phyloP scores from a whole-genome alignment of 2,888 invertebrate genomes.

The Lasioglossum villosulum region DNA sequence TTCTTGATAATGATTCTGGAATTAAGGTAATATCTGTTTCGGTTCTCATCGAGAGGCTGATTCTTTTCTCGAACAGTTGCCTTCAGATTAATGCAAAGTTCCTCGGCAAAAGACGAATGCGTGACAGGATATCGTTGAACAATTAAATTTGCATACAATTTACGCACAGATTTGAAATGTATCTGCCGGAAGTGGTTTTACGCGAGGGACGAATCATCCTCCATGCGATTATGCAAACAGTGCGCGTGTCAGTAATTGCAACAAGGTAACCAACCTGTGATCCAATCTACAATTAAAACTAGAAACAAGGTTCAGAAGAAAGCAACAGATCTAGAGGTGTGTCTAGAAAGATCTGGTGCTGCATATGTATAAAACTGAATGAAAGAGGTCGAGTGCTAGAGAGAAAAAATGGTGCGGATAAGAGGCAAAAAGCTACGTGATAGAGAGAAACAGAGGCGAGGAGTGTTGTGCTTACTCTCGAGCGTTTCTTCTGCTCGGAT shows the following conservation, averaged over 20 bases:
- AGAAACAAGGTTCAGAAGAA: background rate
- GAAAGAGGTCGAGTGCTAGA: background rate
- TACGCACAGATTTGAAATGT: background rate
- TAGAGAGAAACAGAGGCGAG: no score
- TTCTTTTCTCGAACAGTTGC: background rate
- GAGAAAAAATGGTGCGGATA: background rate
- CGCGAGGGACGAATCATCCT: background rate
- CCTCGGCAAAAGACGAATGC: background rate
- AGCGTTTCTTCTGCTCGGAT: background rate
- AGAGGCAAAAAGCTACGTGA: background rate
- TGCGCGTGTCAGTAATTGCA: background rate
- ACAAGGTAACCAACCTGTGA: background rate
- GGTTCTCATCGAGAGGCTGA: background rate
- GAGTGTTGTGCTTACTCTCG: background rate
- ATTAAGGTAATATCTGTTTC: background rate
- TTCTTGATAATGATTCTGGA: background rate
- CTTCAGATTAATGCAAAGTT: background rate
- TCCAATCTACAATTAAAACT: background rate
- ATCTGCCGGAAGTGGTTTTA: background rate
- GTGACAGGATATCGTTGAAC: background rate
- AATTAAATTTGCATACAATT: background rate
- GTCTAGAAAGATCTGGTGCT: background rate
- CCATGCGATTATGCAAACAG: background rate
- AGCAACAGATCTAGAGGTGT: background rate
- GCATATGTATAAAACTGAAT: background rate